Evolutionary conservation across 2,113 vertebrate species (phyloP), one percentile per base, ranked within the genome.

Genomic region (Cryptomyrus ogoouensis): DNA sequence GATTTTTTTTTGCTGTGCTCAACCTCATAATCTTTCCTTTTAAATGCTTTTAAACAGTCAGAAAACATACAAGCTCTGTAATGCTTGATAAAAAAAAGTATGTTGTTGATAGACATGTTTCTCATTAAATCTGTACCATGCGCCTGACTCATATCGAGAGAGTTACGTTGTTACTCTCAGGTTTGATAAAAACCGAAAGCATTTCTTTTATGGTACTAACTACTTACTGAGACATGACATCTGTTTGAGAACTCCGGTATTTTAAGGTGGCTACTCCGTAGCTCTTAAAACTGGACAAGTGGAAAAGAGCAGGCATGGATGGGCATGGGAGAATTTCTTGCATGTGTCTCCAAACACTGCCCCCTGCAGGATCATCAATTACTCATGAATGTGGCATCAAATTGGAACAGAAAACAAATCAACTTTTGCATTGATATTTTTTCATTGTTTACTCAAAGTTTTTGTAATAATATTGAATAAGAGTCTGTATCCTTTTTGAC

Each of bases 311-410:
- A 83, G 35, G 42, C 7, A 21, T 47, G 17, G 80, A 19, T 24
- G 39, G 21, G 24, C 21, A 47, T 9, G 44, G 80, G 21, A 46
- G 39, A 83, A 83, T 47, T 44, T 19, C 21, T 35, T 52, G n/a
- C 24, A n/a, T 88, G 52, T 50, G 12, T 27, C 7, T 27, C 85
- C 42, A 91, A 93, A 94, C 89, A 91, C 90, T 93, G 92, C 94
- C 95, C 93, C 91, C 94, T 95, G 92, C 92, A 94, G 93, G 47
- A 89, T 90, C 42, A 39, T 88, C 6, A 47, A 24, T 27, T 86
- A 27, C 85, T 52, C n/a, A 17, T 3, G 17, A 7, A 19, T 27
- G 35, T 83, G 13, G 1, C 19, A 47, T 21, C 17, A 83, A 46
- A 83, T 19, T 77, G 42, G 17, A 83, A 7, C 39, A 17, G 35